These are phyloP conservation scores for Parochlus steinenii DNA, from an alignment of 2,888 invertebrate genomes.

Conservation along the genomic window DNA sequence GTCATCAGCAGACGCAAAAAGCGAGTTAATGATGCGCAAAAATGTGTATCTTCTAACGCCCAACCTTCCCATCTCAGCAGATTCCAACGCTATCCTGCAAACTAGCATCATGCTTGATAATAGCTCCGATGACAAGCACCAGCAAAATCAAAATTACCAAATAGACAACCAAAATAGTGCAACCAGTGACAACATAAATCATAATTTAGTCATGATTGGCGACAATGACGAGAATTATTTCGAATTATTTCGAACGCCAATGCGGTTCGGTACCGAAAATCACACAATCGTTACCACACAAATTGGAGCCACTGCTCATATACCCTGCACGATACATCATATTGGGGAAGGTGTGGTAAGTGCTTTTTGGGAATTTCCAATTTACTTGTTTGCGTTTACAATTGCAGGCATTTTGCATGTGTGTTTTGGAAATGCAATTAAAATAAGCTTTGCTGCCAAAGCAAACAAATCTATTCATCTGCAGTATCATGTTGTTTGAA, in stretches of 20 bases:
- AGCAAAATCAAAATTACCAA: slow-evolving; percentile 6
- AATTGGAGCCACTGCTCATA: slow-evolving; percentile 65
- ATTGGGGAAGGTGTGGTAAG: slow-evolving; percentile 80
- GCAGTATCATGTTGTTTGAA: too few relatives aligned
- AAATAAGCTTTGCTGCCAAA: too few relatives aligned
- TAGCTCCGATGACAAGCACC: slow-evolving; percentile 1
- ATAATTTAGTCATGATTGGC: slow-evolving; percentile 6
- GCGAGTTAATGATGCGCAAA: slow-evolving; percentile 8
- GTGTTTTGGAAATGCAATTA: too few relatives aligned
- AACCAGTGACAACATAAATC: too few relatives aligned
- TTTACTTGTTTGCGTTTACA: too few relatives aligned
- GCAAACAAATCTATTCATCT: too few relatives aligned
- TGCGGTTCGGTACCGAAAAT: slow-evolving; percentile 70
- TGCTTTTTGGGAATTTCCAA: too few relatives aligned
- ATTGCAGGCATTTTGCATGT: too few relatives aligned
- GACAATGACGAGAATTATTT: slow-evolving; percentile 11
- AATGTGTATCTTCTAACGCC: slow-evolving; percentile 8
- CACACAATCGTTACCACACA: slow-evolving; percentile 67
- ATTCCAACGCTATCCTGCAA: not conserved
- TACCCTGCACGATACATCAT: slow-evolving; percentile 71
- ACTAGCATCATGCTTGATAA: not conserved
- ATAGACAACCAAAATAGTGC: slow-evolving; percentile 5
- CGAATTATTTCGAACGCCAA: slow-evolving; percentile 33
- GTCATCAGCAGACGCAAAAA: slow-evolving; percentile 1
- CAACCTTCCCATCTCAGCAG: slow-evolving; percentile 3